Base-by-base conservation (phyloP, 2,113 vertebrate species). In the Mobula birostris region DNA sequence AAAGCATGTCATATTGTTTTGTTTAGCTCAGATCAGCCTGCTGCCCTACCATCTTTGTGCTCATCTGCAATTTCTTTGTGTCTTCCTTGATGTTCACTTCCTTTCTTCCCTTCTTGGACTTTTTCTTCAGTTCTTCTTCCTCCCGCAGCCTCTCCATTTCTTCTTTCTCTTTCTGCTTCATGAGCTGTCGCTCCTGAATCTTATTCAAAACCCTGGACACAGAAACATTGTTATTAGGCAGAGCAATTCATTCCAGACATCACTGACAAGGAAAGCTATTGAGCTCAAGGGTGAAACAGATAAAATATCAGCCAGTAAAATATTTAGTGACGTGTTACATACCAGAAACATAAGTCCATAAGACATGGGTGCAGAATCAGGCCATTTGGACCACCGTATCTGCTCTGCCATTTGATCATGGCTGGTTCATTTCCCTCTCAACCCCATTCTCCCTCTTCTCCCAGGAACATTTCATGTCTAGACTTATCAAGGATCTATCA, bases 91-190 rank as follows among this genome's bases (percentile, higher is more conserved):
- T 0, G 32, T 0, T 48, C 48, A 96, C 95, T 32, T 95, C 97
- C 58, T 2, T 96, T 94, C 96, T 98, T 27, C 94, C 95, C 80
- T 95, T 97, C 92, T 95, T 97, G 40, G n/a, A 88, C 94, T 95
- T 97, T 95, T 96, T 97, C 94, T 95, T 97, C 91, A 96, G 61
- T 79, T 97, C 97, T 24, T 98, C 97, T n/a, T 98, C 97, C 94
- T 97, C 96, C 82, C 95, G 96, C 72, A 96, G 94, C 66, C 95
- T 96, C 94, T 96, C 95, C 8, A 97, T 94, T 77, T 97, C 96
- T 94, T 95, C 96, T 94, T 95, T 96, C 0, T 95, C 95, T 95
- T 94, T 97, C 95, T 95, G 97, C 87, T 97, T 96, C 4, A 97
- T 96, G 32, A 96, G 95, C 94, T 97, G 96, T 94, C 90, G 95